phyloP scores from a whole-genome alignment of 2,888 invertebrate species.

The Anticlea derivata region DNA sequence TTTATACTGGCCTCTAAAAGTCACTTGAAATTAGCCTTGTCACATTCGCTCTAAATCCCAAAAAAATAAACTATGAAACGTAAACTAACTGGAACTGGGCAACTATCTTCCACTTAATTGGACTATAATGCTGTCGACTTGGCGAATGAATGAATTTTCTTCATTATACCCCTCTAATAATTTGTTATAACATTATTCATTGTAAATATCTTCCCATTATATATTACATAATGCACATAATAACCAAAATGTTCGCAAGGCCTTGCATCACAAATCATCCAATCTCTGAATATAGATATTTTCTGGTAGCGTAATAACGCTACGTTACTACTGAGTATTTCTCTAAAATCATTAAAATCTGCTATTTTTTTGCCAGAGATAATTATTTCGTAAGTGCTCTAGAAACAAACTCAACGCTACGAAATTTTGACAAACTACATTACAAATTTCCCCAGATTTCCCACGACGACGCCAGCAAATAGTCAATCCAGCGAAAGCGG shows the following conservation, averaged over 20 bases:
- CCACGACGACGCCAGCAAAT: slow-evolving; percentile 25
- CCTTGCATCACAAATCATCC: no score
- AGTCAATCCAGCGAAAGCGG: slow-evolving; percentile 36
- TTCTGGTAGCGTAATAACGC: no score
- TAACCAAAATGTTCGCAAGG: no score
- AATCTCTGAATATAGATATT: no score
- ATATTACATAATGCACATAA: no score
- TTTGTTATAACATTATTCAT: no score
- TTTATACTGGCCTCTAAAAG: slow-evolving; percentile 53
- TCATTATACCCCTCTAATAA: no score
- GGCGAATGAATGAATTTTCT: slow-evolving; percentile 17
- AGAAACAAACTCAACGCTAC: neutral
- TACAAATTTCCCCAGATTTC: slow-evolving; percentile 31
- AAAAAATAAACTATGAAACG: slow-evolving; percentile 44
- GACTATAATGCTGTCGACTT: slow-evolving; percentile 11
- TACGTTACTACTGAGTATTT: no score
- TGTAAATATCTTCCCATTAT: no score
- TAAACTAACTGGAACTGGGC: slow-evolving; percentile 19
- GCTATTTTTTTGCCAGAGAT: no score
- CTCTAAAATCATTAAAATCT: neutral
- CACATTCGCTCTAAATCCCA: slow-evolving; percentile 45
- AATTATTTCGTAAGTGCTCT: no score
- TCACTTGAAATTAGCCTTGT: slow-evolving; percentile 56
- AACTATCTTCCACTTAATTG: slow-evolving; percentile 15
- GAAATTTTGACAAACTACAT: slow-evolving; percentile 23